phyloP scores from a whole-genome alignment of 1,140 invertebrate species.

The Drosophila bipectinata region DNA sequence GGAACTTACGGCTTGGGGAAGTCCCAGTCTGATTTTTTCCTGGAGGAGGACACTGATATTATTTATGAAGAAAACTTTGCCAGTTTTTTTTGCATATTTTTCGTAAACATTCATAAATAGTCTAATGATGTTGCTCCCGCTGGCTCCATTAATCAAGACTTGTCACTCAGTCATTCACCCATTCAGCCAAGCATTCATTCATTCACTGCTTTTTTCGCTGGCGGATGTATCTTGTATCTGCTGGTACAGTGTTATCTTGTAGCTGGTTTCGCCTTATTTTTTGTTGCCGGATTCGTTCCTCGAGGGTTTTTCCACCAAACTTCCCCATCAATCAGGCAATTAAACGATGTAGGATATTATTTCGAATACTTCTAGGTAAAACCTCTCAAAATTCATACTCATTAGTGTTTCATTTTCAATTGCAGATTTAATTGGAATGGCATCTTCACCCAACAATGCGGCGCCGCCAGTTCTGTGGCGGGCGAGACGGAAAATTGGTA shows the following conservation, averaged over 20 bases:
- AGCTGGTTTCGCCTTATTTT: constrained; percentile 12
- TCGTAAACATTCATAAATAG: constrained; percentile 46
- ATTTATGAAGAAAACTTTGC: constrained; percentile 40
- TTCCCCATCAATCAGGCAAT: constrained; percentile 49
- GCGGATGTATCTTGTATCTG: constrained; percentile 58
- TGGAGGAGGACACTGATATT: constrained; percentile 4
- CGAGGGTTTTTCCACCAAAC: constrained; percentile 36
- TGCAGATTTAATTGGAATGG: constrained; percentile 84
- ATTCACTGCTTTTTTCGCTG: constrained; percentile 36
- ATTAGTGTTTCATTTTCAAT: constrained; percentile 23
- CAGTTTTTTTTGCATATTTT: constrained; percentile 38
- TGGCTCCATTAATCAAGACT: constrained; percentile 66
- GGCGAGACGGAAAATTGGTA: constrained; percentile 90
- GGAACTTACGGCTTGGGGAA: not conserved
- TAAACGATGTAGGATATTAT: constrained; percentile 32
- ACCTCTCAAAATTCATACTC: constrained; percentile 5
- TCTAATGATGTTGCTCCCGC: constrained; percentile 64
- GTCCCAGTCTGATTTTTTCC: not conserved
- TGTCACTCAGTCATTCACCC: constrained; percentile 64
- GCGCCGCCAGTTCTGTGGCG: constrained; percentile 91
- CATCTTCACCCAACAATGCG: constrained; percentile 88
- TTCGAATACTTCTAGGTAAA: constrained; percentile 26
- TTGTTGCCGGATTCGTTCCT: constrained; percentile 16
- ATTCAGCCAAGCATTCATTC: constrained; percentile 40
- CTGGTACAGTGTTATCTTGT: constrained; percentile 50